Evolutionary conservation across 2,113 vertebrate genomes (phyloP).

Genomic region (Lasiurus cinereus): DNA sequence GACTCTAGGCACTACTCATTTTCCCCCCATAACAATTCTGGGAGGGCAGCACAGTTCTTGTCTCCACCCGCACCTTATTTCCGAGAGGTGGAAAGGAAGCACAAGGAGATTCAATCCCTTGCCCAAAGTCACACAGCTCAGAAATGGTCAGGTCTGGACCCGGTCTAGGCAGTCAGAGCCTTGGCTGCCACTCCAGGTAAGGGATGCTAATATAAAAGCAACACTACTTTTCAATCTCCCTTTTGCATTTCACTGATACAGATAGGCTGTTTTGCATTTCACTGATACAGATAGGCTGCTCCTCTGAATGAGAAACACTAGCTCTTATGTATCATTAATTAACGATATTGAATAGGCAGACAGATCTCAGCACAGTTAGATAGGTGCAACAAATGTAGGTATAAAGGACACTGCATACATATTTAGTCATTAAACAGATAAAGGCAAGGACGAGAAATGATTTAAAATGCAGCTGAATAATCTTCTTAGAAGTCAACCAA

Average conservation of each 20-base stretch:
- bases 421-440: slow-evolving; percentile 39
- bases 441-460: slow-evolving; percentile 28
- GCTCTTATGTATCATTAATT: not conserved
- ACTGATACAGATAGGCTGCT: not conserved
- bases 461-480: slow-evolving; percentile 51
- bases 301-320: not conserved
- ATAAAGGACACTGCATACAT: not conserved
- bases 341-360: not conserved
- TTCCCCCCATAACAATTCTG: not conserved
- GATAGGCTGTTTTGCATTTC: not conserved
- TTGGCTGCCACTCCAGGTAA: not conserved
- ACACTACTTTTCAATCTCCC: not conserved
- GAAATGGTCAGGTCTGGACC: not conserved
- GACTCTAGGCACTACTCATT: not conserved
- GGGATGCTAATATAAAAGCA: not conserved
- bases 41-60: rapidly evolving
- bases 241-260: not conserved
- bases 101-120: not conserved
- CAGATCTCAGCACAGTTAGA: not conserved
- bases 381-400: not conserved
- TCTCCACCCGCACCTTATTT: rapidly evolving
- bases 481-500: slow-evolving; percentile 66
- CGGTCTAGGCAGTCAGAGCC: not conserved
- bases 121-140: not conserved
- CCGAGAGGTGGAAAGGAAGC: not conserved